A percentile compares a stretch with the other conserved stretches of the same genome.
phyloP scores from a whole-genome alignment of 2,888 invertebrate genomes.

The Loripinus fragilis region DNA sequence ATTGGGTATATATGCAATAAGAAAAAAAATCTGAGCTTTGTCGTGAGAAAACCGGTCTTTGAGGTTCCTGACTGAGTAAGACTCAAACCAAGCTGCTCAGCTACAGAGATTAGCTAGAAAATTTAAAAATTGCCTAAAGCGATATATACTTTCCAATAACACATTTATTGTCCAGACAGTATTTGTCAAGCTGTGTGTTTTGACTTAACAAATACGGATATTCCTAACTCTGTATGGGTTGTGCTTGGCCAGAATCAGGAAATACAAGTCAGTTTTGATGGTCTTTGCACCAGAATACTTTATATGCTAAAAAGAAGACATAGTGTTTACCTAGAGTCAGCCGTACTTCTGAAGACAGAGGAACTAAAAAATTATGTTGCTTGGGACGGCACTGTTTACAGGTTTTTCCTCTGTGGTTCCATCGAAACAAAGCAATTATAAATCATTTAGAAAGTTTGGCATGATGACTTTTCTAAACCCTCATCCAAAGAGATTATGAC shows the following conservation, averaged over 20 bases:
- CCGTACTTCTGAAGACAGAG: background rate
- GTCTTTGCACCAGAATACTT: constrained; percentile 19
- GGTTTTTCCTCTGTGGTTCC: constrained; percentile 26
- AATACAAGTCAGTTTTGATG: constrained; percentile 17
- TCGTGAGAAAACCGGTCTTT: no score
- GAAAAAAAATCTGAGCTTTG: no score
- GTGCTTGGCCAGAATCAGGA: constrained; percentile 5
- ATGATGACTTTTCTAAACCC: no score
- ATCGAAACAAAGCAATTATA: constrained; percentile 20
- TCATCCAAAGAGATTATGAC: constrained; percentile 54
- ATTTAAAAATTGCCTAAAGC: no score
- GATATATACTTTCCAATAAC: no score
- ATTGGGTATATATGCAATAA: no score
- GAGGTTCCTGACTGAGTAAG: no score
- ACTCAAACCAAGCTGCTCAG: no score
- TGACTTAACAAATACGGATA: constrained; percentile 27
- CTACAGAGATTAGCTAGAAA: no score
- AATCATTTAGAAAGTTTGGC: background rate
- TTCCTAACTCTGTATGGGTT: constrained; percentile 27
- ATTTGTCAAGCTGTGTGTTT: constrained; percentile 23
- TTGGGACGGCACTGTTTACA: constrained; percentile 4
- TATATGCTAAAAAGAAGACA: constrained; percentile 25
- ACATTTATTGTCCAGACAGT: constrained; percentile 25
- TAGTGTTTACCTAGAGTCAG: constrained; percentile 21
- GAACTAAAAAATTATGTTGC: background rate